Evolutionary conservation across 2,888 invertebrate genomes (phyloP).

Genomic region (Xanthorhoe spadicearia): DNA sequence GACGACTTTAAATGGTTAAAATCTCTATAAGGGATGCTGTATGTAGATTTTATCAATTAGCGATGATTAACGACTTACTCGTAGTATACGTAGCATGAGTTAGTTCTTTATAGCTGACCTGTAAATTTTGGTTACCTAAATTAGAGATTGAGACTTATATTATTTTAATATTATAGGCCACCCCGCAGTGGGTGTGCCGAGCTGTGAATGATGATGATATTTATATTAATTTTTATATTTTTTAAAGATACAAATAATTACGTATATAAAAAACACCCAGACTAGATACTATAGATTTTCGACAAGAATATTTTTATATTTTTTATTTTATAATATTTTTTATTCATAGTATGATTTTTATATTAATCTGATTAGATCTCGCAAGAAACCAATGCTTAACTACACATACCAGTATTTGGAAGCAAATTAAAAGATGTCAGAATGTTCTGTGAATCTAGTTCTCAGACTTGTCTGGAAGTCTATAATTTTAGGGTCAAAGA

Average conservation of each 20-base stretch:
- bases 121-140: no score
- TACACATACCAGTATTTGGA: neutral
- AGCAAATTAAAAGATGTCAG: neutral
- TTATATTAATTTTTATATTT: no score
- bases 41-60: conserved; percentile 21
- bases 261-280: no score
- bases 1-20: neutral
- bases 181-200: no score
- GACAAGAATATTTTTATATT: no score
- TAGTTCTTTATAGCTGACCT: neutral
- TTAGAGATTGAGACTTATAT: no score
- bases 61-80: conserved; percentile 14
- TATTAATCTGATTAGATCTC: neutral
- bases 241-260: no score
- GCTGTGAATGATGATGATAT: no score
- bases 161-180: no score
- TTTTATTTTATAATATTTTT: no score
- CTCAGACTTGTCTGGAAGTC: neutral
- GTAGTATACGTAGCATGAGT: neutral
- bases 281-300: no score
- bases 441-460: neutral
- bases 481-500: neutral
- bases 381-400: neutral
- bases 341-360: no score
- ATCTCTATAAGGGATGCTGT: neutral